phyloP scores from a whole-genome alignment of 1,140 invertebrate species.

The Nasonia longicornis region DNA sequence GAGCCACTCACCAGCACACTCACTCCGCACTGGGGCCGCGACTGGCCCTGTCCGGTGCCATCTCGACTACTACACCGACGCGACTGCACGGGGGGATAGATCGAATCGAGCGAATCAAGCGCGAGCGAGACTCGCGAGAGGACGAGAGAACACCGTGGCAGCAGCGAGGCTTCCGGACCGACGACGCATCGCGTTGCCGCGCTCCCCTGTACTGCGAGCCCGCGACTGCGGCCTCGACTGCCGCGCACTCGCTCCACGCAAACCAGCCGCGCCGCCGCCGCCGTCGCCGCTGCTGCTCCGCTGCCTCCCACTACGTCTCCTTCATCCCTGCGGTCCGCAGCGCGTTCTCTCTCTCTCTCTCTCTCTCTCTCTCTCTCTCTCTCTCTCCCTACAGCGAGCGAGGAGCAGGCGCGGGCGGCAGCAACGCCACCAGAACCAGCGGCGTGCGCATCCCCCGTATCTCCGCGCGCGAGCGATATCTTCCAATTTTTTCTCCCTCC shows the following conservation, averaged over 20 bases:
- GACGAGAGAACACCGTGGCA: not conserved
- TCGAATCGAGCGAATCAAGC: not conserved
- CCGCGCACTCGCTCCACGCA: conserved; percentile 66
- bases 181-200: conserved; percentile 67
- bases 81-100: not conserved
- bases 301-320: conserved; percentile 35
- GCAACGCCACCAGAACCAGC: conserved; percentile 29
- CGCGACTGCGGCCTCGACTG: conserved; percentile 60
- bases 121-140: not conserved
- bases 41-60: conserved; percentile 62
- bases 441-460: not conserved
- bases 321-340: conserved; percentile 28
- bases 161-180: conserved; percentile 15
- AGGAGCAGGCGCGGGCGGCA: not conserved
- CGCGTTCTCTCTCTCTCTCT: conserved; percentile 34
- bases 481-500: not conserved
- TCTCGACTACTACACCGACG: conserved; percentile 31
- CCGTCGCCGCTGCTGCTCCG: conserved; percentile 50
- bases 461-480: not conserved
- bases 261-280: conserved; percentile 55
- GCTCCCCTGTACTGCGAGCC: conserved; percentile 64
- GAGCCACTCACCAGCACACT: conserved; percentile 48
- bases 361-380: conserved; percentile 27
- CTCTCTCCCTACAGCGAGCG: not conserved
- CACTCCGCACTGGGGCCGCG: not conserved